Percentiles rank a stretch among this genome's conserved stretches.
These are phyloP conservation scores for Heliopora coerulea DNA, from an alignment of 92 coral and sea anemone species.

Conservation along the genomic window DNA sequence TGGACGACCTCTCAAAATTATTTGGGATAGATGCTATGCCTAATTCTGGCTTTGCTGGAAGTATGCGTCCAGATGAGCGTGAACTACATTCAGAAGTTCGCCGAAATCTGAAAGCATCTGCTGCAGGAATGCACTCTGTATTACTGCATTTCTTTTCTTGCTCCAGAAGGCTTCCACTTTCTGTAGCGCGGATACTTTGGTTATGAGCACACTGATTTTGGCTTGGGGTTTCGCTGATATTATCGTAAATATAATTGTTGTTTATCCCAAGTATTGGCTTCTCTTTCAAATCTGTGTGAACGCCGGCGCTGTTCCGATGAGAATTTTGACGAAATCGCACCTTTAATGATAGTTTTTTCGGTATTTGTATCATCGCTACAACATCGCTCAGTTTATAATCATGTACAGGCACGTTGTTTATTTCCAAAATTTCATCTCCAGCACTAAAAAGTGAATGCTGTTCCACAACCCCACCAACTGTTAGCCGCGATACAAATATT, in stretches of 20 bases:
- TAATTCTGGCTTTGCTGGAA: conserved; percentile 28
- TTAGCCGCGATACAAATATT: conserved; percentile 80
- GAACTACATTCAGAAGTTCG: background rate
- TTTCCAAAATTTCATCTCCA: conserved; percentile 88
- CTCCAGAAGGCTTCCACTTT: background rate
- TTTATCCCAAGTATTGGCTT: conserved; percentile 6
- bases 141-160: background rate
- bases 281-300: background rate
- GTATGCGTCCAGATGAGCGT: conserved; percentile 28
- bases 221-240: background rate
- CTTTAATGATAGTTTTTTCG: conserved; percentile 68
- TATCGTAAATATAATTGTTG: conserved; percentile 4
- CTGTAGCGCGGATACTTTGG: background rate
- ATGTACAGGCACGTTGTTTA: conserved; percentile 67
- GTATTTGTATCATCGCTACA: conserved; percentile 88
- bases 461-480: conserved; percentile 78
- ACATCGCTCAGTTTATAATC: conserved; percentile 78
- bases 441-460: conserved; percentile 61
- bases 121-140: background rate
- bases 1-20: background rate
- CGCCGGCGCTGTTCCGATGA: background rate
- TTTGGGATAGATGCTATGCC: background rate
- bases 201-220: background rate
- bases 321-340: conserved; percentile 30
- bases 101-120: background rate